phyloP scores from a whole-genome alignment of 92 coral and sea anemone species.

The Ricordea florida region DNA sequence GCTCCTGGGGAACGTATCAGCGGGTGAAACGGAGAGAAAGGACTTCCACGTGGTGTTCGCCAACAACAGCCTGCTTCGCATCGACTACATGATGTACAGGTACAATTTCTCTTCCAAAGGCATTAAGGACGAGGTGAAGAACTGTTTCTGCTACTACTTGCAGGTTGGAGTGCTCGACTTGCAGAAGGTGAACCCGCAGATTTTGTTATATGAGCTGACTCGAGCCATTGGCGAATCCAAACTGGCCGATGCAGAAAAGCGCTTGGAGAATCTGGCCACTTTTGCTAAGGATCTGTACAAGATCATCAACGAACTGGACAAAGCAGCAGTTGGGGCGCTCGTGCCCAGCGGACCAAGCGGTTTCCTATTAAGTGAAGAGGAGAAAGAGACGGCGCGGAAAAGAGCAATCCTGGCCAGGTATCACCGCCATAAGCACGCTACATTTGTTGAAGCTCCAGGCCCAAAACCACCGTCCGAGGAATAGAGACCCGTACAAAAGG shows the following conservation, averaged over 20 bases:
- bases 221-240: conserved; percentile 21
- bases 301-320: conserved; percentile 2
- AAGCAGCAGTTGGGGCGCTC: too few relatives aligned
- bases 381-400: too few relatives aligned
- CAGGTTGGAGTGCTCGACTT: conserved; percentile 47
- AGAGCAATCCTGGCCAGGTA: too few relatives aligned
- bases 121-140: background rate
- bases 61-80: conserved; percentile 35
- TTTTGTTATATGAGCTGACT: conserved; percentile 34
- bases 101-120: conserved; percentile 23
- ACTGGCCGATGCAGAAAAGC: conserved; percentile 11
- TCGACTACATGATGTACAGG: conserved; percentile 53
- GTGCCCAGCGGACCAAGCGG: too few relatives aligned
- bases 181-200: conserved; percentile 34
- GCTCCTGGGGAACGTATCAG: conserved; percentile 39
- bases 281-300: conserved; percentile 35
- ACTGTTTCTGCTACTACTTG: conserved; percentile 26
- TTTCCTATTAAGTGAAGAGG: too few relatives aligned
- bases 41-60: conserved; percentile 38
- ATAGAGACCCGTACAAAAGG: too few relatives aligned
- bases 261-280: conserved; percentile 1
- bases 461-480: too few relatives aligned
- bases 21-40: conserved; percentile 23
- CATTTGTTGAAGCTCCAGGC: too few relatives aligned
- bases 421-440: too few relatives aligned